phyloP scores from a whole-genome alignment of 1,140 invertebrate species.

The Drosophila funebris region DNA sequence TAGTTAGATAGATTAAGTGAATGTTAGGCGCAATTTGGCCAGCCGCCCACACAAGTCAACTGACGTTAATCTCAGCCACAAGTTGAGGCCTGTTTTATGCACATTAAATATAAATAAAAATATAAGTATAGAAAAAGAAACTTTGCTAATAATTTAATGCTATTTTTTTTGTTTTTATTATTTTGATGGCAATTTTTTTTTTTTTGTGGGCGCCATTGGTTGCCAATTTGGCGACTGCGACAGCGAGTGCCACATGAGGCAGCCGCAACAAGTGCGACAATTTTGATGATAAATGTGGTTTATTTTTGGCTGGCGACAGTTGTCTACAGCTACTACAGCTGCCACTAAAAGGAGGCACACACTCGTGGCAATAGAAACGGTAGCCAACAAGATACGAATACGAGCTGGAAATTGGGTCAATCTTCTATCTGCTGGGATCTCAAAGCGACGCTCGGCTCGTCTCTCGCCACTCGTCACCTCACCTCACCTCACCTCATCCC shows the following conservation, averaged over 20 bases:
- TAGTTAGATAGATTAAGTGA: neutral
- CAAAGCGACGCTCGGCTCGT: neutral
- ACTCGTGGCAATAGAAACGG: constrained; percentile 13
- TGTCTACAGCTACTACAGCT: neutral
- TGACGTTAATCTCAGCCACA: neutral
- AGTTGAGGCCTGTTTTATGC: constrained; percentile 2
- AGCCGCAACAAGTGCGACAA: constrained; percentile 51
- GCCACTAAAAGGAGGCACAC: neutral
- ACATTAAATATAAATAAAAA: constrained; percentile 5
- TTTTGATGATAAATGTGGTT: constrained; percentile 34
- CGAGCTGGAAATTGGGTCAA: constrained; percentile 31
- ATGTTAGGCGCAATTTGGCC: neutral
- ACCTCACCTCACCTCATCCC: too few relatives aligned
- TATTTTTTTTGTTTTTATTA: neutral
- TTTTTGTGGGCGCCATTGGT: constrained; percentile 31
- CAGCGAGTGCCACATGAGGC: constrained; percentile 19
- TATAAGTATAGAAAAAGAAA: constrained; percentile 7
- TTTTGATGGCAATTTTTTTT: constrained; percentile 9
- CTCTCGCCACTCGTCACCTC: too few relatives aligned
- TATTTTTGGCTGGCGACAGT: constrained; percentile 38
- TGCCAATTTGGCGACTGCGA: constrained; percentile 39
- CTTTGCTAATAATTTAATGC: constrained; percentile 26
- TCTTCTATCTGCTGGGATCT: constrained; percentile 25
- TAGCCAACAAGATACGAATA: constrained; percentile 15
- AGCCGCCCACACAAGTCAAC: constrained; percentile 1